A percentile compares a stretch with the other conserved stretches of the same genome.
These are phyloP conservation scores for Cenopis cana DNA, from an alignment of 2,888 invertebrate species.

Conservation along the genomic window DNA sequence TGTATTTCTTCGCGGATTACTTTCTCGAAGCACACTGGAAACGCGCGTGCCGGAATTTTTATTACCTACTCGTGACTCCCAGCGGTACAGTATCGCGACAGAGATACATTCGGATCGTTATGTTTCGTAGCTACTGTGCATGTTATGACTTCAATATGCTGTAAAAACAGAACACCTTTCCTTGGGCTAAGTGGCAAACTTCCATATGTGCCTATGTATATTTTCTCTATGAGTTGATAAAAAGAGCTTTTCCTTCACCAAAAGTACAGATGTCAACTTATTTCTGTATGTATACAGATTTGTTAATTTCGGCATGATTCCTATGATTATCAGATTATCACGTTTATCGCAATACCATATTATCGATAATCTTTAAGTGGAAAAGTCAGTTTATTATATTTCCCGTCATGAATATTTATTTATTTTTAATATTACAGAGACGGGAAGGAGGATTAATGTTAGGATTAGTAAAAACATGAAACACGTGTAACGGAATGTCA, in stretches of 20 bases:
- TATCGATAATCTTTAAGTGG: too few species aligned
- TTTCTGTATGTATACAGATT: not conserved
- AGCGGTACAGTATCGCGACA: constrained; percentile 73
- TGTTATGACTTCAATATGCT: constrained; percentile 50
- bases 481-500: not conserved
- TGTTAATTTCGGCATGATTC: too few species aligned
- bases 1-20: constrained; percentile 82
- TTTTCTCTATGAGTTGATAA: not conserved
- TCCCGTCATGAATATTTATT: too few species aligned
- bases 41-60: constrained; percentile 77
- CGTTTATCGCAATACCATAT: too few species aligned
- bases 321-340: too few species aligned
- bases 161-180: constrained; percentile 39
- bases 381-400: too few species aligned
- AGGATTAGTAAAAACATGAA: too few species aligned
- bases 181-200: constrained; percentile 19
- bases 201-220: not conserved
- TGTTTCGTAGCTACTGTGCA: constrained; percentile 64
- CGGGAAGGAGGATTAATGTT: too few species aligned
- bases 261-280: not conserved
- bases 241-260: not conserved
- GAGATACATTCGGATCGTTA: constrained; percentile 77
- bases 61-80: constrained; percentile 71
- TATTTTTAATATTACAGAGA: too few species aligned
- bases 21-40: constrained; percentile 76